Evolutionary conservation across 2,797 vertebrate genomes (phyloP), one percentile per base, ranked within the genome.

Genomic region (Hylomyscus alleni): DNA sequence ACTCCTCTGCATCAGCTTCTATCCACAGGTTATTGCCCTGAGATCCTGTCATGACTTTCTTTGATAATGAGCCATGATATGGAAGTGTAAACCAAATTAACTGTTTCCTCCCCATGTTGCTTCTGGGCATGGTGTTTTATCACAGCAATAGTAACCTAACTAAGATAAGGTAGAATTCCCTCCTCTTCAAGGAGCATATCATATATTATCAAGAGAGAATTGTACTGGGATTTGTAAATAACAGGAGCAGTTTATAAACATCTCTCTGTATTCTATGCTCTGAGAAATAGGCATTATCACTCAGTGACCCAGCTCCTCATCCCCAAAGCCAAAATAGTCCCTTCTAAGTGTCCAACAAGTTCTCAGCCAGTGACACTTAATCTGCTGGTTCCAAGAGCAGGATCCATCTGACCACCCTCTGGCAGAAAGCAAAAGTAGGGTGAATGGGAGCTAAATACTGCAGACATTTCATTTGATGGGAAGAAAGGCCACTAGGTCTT

Each of bases 401-500:
- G 1, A 24, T 6, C 7, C 85, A 54, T 47, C 34, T 89, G n/a
- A 31, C 0, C 4, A 56, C 62, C 5, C 44, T 65, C n/a, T 54
- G 40, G 82, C 31, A 93, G 17, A 91, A 6, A 88, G 24, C 10
- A 40, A 54, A 93, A 90, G 60, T 22, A 52, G 22, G 6, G 15
- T 50, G 12, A 3, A 1, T 69, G 19, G 75, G 34, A 93, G 19
- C 34, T 65, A 50, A 89, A 76, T 24, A 47, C 6, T 0, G 12
- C 0, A 76, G 37, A 20, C 19, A 85, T 73, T 96, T 95, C 22
- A 88, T 1, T 69, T n/a, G n/a, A 56, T 22, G 73, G 60, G 6
- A 82, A 89, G 62, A 95, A 94, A 88, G 81, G 77, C 13, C 19
- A 52, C 73, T 12, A 62, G 12, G 77, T n/a, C 19, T 94, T 75